Evolutionary conservation across 2,888 invertebrate genomes (phyloP).

Genomic region (Scaptomyza parva): DNA sequence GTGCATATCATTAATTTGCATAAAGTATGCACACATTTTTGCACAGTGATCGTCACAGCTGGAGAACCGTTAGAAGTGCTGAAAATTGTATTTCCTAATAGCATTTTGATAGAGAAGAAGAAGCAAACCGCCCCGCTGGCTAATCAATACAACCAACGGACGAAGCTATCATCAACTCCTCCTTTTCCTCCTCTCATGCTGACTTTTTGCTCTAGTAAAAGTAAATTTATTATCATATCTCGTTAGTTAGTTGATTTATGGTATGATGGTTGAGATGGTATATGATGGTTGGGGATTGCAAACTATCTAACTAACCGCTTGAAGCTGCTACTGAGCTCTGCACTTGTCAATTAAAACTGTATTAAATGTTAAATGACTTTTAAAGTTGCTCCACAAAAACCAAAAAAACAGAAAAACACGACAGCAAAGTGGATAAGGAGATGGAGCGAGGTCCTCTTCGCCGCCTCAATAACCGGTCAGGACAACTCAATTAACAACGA

Average conservation of each 20-base stretch:
- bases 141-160: constrained; percentile 69
- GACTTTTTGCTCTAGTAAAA: no score
- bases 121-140: constrained; percentile 46
- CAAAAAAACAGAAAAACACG: background rate
- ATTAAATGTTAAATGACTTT: constrained; percentile 73
- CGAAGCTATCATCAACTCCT: constrained; percentile 54
- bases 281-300: background rate
- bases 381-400: constrained; percentile 40
- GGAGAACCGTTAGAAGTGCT: constrained; percentile 51
- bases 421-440: constrained; percentile 2
- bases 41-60: no score
- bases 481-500: constrained; percentile 65
- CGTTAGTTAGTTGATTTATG: constrained; percentile 67
- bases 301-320: constrained; percentile 12
- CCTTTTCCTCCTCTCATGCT: no score
- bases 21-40: constrained; percentile 54
- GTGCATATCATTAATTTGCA: constrained; percentile 75
- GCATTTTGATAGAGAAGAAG: constrained; percentile 68
- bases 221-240: constrained; percentile 66
- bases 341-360: constrained; percentile 72
- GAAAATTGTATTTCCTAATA: constrained; percentile 49
- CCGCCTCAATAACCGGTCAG: constrained; percentile 51
- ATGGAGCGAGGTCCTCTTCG: background rate
- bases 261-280: no score
- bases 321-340: constrained; percentile 6